A percentile compares a stretch with the other conserved stretches of the same genome.
Conservation (phyloP, 1,140 invertebrate species). For the Triops cancriformis region DNA sequence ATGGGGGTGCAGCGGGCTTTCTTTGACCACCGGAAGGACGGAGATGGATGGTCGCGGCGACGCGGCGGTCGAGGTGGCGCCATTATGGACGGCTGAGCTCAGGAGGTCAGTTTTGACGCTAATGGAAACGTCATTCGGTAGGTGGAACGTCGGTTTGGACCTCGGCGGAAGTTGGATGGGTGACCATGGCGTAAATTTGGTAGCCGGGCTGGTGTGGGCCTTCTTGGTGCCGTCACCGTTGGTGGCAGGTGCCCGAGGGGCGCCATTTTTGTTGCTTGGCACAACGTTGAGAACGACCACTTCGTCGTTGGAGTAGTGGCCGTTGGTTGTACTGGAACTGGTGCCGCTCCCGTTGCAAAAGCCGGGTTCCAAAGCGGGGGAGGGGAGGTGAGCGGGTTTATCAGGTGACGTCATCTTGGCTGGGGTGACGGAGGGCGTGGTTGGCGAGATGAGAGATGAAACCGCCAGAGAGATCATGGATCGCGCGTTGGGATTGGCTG, state of each 20-base stretch:
- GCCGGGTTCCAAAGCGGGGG: background rate
- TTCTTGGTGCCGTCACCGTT: background rate
- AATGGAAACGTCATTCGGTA: constrained; percentile 21
- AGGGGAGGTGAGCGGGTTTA: background rate
- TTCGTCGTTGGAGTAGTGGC: background rate
- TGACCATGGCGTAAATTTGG: background rate
- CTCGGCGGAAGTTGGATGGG: background rate
- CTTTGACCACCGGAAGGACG: constrained; percentile 25
- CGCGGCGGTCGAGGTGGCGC: constrained; percentile 3
- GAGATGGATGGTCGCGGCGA: constrained; percentile 12
- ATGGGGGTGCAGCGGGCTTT: constrained; percentile 2
- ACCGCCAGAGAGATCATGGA: background rate
- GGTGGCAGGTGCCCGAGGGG: background rate
- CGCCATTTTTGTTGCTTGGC: background rate
- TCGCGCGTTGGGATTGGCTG: background rate
- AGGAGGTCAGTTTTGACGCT: constrained; percentile 24
- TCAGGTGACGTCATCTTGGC: background rate
- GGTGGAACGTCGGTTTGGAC: background rate
- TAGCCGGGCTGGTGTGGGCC: background rate
- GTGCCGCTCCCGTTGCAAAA: background rate
- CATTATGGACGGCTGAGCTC: background rate
- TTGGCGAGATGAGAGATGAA: background rate
- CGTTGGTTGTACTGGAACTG: background rate
- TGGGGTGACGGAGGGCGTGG: background rate
- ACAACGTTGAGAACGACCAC: background rate